A percentile compares a stretch with the other conserved stretches of the same genome.
Conservation (phyloP, 2,113 vertebrate genomes). For the Chrysemys picta region DNA sequence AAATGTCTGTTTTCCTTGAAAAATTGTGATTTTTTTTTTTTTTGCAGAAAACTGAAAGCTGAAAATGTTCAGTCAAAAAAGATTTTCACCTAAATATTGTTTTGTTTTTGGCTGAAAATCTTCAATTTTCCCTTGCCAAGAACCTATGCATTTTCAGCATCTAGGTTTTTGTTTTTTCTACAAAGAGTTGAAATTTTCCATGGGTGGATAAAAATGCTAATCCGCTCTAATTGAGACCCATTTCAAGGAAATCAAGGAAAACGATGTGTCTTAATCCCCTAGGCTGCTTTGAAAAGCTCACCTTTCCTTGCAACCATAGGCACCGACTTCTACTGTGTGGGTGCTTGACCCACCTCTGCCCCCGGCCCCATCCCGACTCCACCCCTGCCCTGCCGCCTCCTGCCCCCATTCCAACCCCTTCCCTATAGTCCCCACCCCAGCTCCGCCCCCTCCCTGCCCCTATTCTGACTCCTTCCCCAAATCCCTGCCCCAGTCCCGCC, state of each 20-base stretch:
- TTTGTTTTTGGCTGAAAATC: neutral
- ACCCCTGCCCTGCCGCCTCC: no score
- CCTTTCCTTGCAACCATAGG: neutral
- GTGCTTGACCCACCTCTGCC: no score
- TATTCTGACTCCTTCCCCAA: no score
- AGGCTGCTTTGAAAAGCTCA: neutral
- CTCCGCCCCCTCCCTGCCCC: no score
- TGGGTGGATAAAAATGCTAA: neutral
- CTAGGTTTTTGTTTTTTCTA: neutral
- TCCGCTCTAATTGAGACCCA: neutral
- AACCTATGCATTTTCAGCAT: neutral
- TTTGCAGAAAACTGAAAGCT: neutral
- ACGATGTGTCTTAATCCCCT: neutral
- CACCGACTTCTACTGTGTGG: no score
- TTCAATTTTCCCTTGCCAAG: neutral
- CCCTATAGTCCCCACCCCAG: no score
- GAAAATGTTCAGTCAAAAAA: neutral
- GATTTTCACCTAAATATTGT: neutral
- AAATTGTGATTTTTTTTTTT: neutral
- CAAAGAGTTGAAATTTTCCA: neutral
- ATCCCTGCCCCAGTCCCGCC: no score
- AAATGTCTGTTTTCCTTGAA: neutral
- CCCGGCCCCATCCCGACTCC: no score
- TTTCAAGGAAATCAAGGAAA: neutral
- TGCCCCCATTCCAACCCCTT: no score